These are phyloP conservation scores for Drosophila pegasa DNA, from an alignment of 2,888 invertebrate species.

Conservation along the genomic window DNA sequence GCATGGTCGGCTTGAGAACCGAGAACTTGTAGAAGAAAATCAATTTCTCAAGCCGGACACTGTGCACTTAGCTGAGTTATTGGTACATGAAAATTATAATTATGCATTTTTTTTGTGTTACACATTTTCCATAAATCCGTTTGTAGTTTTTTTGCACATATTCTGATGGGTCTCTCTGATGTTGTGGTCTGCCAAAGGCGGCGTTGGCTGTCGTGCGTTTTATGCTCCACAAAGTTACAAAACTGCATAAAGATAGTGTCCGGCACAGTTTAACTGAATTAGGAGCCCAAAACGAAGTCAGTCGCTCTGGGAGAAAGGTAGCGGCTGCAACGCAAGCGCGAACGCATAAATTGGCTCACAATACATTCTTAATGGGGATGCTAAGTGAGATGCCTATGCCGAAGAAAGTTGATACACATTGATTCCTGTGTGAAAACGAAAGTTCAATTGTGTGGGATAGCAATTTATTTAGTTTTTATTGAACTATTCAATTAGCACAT, in stretches of 20 bases:
- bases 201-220: slow-evolving; percentile 68
- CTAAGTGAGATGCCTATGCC: slow-evolving; percentile 25
- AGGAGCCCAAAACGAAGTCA: slow-evolving; percentile 75
- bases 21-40: slow-evolving; percentile 55
- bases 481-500: slow-evolving; percentile 63
- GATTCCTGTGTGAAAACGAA: slow-evolving; percentile 51
- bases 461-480: slow-evolving; percentile 15
- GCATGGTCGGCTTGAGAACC: slow-evolving; percentile 49
- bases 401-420: slow-evolving; percentile 50
- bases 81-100: slow-evolving; percentile 76
- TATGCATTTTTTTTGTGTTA: slow-evolving; percentile 53
- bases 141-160: slow-evolving; percentile 34
- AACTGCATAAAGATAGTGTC: slow-evolving; percentile 55
- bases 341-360: slow-evolving; percentile 19
- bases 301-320: slow-evolving; percentile 37
- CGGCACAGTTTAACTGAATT: slow-evolving; percentile 72
- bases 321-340: slow-evolving; percentile 23
- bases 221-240: slow-evolving; percentile 72
- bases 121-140: slow-evolving; percentile 25
- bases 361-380: slow-evolving; percentile 19
- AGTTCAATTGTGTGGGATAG: slow-evolving; percentile 49
- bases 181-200: slow-evolving; percentile 56
- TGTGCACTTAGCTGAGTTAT: slow-evolving; percentile 71
- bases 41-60: slow-evolving; percentile 71
- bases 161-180: slow-evolving; percentile 27